Percentiles rank a stretch among this genome's conserved stretches.
Evolutionary conservation across 2,113 vertebrate species (phyloP).

Genomic region (Alectura lathami): DNA sequence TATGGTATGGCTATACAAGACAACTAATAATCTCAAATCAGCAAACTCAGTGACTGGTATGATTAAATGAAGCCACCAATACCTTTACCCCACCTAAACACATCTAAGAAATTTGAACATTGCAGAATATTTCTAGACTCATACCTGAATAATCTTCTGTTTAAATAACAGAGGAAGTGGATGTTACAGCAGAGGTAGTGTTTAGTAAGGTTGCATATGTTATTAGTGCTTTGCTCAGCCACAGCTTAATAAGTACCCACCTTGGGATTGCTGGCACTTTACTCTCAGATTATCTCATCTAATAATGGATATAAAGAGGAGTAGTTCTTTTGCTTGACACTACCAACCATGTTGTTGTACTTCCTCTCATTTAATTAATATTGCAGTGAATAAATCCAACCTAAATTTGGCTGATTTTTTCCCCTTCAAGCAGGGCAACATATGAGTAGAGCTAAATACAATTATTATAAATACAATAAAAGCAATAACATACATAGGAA

Average conservation of each 20-base stretch:
- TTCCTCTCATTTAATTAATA: not conserved
- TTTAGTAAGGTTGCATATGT: not conserved
- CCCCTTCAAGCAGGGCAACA: not conserved
- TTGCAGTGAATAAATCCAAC: not conserved
- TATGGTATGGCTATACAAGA: not conserved
- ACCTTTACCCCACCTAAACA: not conserved
- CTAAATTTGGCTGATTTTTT: not conserved
- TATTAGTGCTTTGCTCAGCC: slow-evolving; percentile 6
- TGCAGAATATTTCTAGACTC: not conserved
- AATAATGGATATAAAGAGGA: not conserved
- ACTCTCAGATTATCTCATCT: slow-evolving; percentile 26
- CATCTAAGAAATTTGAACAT: not conserved
- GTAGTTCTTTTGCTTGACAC: not conserved
- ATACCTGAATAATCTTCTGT: not conserved
- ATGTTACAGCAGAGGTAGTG: not conserved
- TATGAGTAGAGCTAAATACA: not conserved
- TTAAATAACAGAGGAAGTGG: not conserved
- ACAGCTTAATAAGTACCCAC: not conserved
- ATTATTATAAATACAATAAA: not conserved
- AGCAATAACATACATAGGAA: not conserved
- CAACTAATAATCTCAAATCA: not conserved
- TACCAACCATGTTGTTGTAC: not conserved
- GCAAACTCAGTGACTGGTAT: not conserved
- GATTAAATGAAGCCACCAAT: not conserved
- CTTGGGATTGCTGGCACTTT: not conserved